Base-by-base conservation (phyloP, 2,113 vertebrate genomes). In the Nesoenas mayeri region DNA sequence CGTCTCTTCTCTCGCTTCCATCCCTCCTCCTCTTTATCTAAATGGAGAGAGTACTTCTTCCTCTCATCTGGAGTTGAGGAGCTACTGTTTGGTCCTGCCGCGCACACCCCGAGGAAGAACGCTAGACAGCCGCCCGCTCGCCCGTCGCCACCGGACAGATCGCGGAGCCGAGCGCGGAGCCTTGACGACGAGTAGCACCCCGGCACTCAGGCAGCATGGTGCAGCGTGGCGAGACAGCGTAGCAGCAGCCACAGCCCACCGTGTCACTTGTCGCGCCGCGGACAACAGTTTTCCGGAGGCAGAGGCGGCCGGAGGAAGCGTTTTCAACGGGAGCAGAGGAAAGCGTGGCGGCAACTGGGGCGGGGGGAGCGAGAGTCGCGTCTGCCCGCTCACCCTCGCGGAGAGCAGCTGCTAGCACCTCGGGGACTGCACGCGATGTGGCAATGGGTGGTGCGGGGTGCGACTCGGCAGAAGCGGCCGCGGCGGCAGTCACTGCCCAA, bases 361-460 rank as follows among this genome's bases (percentile, higher is more conserved):
- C 14, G 51, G 26, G 26, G 8, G 53, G 53, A 47, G 28, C 28
- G 16, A 15, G 53, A 29, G 53, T 54, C 28, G 53, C 53, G 26
- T 19, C 44, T 47, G 15, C 53, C 53, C 28, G 15, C 15, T 20
- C 53, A 34, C 31, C 80, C 88, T 88, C 92, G 98, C 98, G 98
- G 98, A 98, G 98, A 98, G 98, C 98, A 97, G 98, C 98, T 89
- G 84, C 87, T 85, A 67, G 98, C 98, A 99, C 98, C 98, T 98
- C 98, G 98, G 98, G 98, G 98, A 98, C 94, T 82, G 94, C 98
- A 95, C 99, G 99, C 98, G 98, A 99, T 99, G 99, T 99, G 98
- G 99, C 98, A 98, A 99, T 99, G 99, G 99, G 98, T 99, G 98
- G 98, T 98, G 98, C 98, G 98, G 98, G 98, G 98, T 98, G 97